Conservation (phyloP, 1,140 invertebrate species). For the Plutomurus gul region DNA sequence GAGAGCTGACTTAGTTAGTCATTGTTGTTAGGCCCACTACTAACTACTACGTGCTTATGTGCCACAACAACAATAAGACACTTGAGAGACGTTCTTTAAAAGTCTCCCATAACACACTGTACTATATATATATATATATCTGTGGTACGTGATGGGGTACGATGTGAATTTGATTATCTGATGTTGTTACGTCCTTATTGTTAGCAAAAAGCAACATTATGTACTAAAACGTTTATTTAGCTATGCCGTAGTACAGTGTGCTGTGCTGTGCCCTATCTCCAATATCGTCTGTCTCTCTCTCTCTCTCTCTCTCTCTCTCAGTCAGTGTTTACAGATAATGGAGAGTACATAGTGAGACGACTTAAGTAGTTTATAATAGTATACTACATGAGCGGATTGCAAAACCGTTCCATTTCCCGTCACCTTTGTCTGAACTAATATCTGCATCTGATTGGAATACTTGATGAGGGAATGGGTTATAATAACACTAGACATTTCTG, state of each 20-base stretch:
- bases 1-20: no score
- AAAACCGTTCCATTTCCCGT: constrained; percentile 40
- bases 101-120: constrained; percentile 14
- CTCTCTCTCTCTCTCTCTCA: no score
- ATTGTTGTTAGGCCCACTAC: no score
- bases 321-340: no score
- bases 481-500: neutral
- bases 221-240: neutral
- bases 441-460: constrained; percentile 25
- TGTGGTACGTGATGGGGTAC: neutral
- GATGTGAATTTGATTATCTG: constrained; percentile 24
- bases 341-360: neutral
- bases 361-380: no score
- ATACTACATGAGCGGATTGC: constrained; percentile 34
- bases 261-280: no score
- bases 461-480: constrained; percentile 8
- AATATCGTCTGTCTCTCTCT: no score
- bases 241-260: no score
- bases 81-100: neutral
- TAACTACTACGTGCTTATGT: no score
- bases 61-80: neutral
- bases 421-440: constrained; percentile 33
- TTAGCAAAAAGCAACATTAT: neutral
- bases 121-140: no score
- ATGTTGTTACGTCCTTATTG: neutral